Evolutionary conservation across 2,888 invertebrate species (phyloP).

Genomic region (Gasteruption jaculator): DNA sequence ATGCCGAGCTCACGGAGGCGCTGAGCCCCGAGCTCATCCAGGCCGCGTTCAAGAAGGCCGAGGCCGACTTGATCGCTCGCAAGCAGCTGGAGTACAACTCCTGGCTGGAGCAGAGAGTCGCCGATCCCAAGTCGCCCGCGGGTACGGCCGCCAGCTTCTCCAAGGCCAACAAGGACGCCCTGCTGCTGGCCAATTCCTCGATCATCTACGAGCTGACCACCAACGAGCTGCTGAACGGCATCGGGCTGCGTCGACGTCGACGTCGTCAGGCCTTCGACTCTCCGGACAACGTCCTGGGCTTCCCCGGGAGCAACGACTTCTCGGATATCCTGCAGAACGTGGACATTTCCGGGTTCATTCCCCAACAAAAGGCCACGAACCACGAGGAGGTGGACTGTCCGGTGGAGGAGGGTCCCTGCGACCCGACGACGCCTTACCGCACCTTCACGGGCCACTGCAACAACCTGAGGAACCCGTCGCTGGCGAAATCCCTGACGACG

Average conservation of each 20-base stretch:
- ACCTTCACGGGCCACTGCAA: conserved; percentile 83
- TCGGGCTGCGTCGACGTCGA: conserved; percentile 52
- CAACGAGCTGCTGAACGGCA: conserved; percentile 73
- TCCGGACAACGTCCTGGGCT: conserved; percentile 54
- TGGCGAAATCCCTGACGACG: conserved; percentile 80
- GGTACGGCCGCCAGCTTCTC: conserved; percentile 88
- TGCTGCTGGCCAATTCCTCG: conserved; percentile 80
- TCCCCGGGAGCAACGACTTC: conserved; percentile 63
- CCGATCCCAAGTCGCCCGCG: conserved; percentile 80
- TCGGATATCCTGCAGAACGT: conserved; percentile 75
- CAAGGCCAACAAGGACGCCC: conserved; percentile 80
- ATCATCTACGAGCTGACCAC: conserved; percentile 83
- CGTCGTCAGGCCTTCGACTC: conserved; percentile 72
- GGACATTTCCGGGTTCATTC: conserved; percentile 69
- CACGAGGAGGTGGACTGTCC: conserved; percentile 69
- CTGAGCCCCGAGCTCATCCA: conserved; percentile 68
- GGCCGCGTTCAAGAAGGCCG: conserved; percentile 74
- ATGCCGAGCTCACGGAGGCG: conserved; percentile 54
- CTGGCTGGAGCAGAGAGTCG: conserved; percentile 59
- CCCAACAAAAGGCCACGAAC: conserved; percentile 58
- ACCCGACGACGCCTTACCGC: conserved; percentile 66
- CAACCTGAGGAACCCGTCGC: conserved; percentile 75
- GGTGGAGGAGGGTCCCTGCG: conserved; percentile 67
- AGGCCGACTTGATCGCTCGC: conserved; percentile 69
- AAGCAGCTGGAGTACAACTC: conserved; percentile 77